These are phyloP conservation scores for Nycticryphes semicollaris DNA, from an alignment of 2,113 vertebrate species.

Conservation along the genomic window DNA sequence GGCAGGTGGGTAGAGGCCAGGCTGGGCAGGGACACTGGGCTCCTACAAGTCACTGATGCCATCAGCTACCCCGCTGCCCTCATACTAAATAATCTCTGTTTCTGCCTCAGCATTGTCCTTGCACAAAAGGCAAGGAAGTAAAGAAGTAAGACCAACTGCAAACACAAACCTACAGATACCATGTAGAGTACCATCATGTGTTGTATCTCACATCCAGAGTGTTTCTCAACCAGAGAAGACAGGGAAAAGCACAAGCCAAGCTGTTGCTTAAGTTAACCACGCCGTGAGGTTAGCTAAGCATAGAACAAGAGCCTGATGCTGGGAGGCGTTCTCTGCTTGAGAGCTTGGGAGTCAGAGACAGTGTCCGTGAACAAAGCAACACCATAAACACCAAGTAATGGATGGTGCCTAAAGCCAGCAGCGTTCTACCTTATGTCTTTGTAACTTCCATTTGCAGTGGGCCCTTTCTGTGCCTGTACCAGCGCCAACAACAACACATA, in stretches of 20 bases:
- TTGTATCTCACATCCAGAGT: not conserved
- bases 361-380: not conserved
- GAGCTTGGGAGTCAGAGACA: not conserved
- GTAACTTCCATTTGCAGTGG: slow-evolving; percentile 79
- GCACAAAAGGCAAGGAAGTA: not conserved
- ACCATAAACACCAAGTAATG: not conserved
- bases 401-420: not conserved
- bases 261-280: not conserved
- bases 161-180: not conserved
- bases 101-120: not conserved
- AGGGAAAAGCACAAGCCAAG: not conserved
- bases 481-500: slow-evolving; percentile 99
- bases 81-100: not conserved
- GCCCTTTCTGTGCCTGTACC: slow-evolving; percentile 97
- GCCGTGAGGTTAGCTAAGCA: not conserved
- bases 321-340: not conserved
- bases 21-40: not conserved
- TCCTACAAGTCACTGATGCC: not conserved
- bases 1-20: not conserved
- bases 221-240: not conserved
- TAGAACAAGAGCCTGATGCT: not conserved
- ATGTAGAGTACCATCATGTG: no score
- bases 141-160: not conserved
- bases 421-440: not conserved
- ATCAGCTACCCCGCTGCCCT: not conserved